phyloP scores from a whole-genome alignment of 2,113 vertebrate species.

The Scopus umbretta region DNA sequence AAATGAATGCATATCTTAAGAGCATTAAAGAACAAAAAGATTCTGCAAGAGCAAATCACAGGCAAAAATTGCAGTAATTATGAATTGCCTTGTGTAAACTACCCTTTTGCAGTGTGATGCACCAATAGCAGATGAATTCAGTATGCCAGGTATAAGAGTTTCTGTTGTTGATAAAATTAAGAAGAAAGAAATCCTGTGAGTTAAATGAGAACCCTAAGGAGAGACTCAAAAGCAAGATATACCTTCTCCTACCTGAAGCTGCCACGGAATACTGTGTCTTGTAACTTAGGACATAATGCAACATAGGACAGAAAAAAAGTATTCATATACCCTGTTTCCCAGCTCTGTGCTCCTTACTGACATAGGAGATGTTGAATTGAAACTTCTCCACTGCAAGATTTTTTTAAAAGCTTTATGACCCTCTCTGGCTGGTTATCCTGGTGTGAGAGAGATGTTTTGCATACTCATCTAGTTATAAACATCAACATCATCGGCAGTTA shows the following conservation, averaged over 20 bases:
- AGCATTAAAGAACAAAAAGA: not conserved
- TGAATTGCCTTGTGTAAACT: not conserved
- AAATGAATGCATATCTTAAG: not conserved
- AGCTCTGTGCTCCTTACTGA: not conserved
- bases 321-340: not conserved
- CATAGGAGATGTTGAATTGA: not conserved
- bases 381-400: not conserved
- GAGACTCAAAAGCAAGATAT: not conserved
- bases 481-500: rapidly evolving
- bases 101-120: not conserved
- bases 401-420: not conserved
- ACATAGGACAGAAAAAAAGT: not conserved
- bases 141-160: not conserved
- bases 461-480: not conserved
- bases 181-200: not conserved
- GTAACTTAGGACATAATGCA: not conserved
- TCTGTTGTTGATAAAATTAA: not conserved
- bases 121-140: not conserved
- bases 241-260: not conserved
- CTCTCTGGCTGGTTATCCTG: not conserved
- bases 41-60: not conserved
- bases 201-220: not conserved
- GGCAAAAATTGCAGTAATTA: not conserved
- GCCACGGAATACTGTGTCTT: not conserved
- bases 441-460: not conserved